Evolutionary conservation across 2,888 invertebrate genomes (phyloP), one percentile per base, ranked within the genome.

Genomic region (Pristionchus arcanus): DNA sequence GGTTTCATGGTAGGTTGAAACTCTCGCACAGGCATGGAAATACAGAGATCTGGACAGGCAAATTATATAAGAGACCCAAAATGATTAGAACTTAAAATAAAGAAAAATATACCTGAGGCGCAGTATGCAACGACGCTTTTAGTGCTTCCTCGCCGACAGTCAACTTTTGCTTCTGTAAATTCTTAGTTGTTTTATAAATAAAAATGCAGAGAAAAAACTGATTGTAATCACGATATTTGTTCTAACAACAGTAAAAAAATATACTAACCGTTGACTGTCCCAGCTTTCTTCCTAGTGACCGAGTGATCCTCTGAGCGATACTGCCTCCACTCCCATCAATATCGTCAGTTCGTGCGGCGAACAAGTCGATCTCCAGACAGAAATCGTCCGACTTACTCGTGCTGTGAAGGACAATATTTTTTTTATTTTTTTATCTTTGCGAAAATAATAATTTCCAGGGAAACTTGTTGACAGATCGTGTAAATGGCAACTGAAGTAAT

Each of bases 341-440:
- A 68, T 21, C 92, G 89, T 93, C 93, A 0, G 92, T 93, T 74
- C 92, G 88, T 11, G 92, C 92, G 1, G 92, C 91, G 77, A 91
- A 92, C 25, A 93, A 90, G 55, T 90, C 87, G 25, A 93, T 90
- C 37, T 93, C 93, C 13, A 93, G 87, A 68, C 90, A 90, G 88
- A 93, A 93, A 87, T 93, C 92, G 84, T 92, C 92, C 3, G 92
- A 91, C 63, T 93, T 91, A 55, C 91, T 91, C n/a, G 91, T 91
- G 77, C 93, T 93, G 89, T 90, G 42, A 49, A 49, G 42, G 42
- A 49, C 42, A 90, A 77, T 28, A 16, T 7, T 49, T 42, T 81
- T 25, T 9, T 21, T 3, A 28, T 68, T 15, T 31, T 21, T 21
- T 77, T 13, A 19, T n/a, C n/a, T n/a, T n/a, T n/a, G n/a, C 0